Evolutionary conservation across 2,888 invertebrate genomes (phyloP).

Genomic region (Rhingia rostrata): DNA sequence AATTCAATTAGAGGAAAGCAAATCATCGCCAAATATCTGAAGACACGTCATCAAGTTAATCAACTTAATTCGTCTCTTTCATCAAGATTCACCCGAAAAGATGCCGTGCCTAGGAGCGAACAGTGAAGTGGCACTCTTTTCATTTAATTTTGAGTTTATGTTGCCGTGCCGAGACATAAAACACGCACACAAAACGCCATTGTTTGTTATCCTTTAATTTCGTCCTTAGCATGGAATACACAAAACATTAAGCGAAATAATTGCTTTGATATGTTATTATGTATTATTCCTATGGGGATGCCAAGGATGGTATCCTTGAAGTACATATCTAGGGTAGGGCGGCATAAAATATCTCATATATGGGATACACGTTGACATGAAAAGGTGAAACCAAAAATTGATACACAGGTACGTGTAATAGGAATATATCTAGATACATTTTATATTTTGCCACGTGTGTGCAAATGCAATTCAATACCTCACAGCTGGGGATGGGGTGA

Average conservation of each 20-base stretch:
- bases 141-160: slow-evolving; percentile 28
- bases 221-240: not conserved
- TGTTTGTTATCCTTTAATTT: slow-evolving; percentile 10
- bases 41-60: slow-evolving; percentile 37
- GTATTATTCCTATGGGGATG: too few species aligned
- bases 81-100: slow-evolving; percentile 22
- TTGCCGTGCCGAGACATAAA: not conserved
- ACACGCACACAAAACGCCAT: not conserved
- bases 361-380: too few species aligned
- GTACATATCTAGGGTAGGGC: too few species aligned
- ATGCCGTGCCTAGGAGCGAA: slow-evolving; percentile 10
- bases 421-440: slow-evolving; percentile 10
- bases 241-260: not conserved
- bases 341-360: too few species aligned
- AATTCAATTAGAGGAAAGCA: slow-evolving; percentile 32
- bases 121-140: slow-evolving; percentile 21
- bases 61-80: slow-evolving; percentile 34
- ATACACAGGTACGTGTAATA: not conserved
- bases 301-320: too few species aligned
- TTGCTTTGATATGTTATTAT: too few species aligned
- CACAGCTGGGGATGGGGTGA: slow-evolving; percentile 1
- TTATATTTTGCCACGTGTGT: slow-evolving; percentile 4
- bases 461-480: slow-evolving; percentile 23
- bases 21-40: slow-evolving; percentile 11
- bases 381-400: too few species aligned